Percentiles rank a stretch among this genome's conserved stretches.
These are phyloP conservation scores for Decapterus maruadsi DNA, from an alignment of 2,797 vertebrate species.

Conservation along the genomic window DNA sequence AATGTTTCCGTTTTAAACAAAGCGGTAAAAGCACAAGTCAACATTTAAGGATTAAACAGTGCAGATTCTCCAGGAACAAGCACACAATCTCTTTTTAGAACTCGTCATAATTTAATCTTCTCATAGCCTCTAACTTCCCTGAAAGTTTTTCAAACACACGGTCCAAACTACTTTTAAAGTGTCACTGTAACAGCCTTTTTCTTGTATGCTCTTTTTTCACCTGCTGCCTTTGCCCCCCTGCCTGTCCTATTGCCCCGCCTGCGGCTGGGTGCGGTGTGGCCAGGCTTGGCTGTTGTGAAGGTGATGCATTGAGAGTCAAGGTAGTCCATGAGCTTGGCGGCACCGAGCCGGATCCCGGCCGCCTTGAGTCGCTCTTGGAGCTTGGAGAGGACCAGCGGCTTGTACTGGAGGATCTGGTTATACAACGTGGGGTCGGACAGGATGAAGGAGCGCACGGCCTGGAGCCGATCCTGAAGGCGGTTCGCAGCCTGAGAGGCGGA, in stretches of 20 bases:
- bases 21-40: background rate
- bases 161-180: slow-evolving; percentile 23
- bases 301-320: slow-evolving; percentile 95
- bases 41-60: background rate
- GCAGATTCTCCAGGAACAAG: background rate
- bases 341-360: slow-evolving; percentile 88
- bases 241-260: slow-evolving; percentile 57
- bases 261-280: slow-evolving; percentile 53
- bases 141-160: background rate
- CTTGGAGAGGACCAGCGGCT: slow-evolving; percentile 90
- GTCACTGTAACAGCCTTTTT: slow-evolving; percentile 9
- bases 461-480: slow-evolving; percentile 80
- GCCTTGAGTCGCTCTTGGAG: slow-evolving; percentile 88
- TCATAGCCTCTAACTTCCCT: background rate
- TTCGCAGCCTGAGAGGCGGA: slow-evolving; percentile 86
- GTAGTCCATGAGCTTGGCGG: slow-evolving; percentile 90
- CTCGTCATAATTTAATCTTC: slow-evolving; percentile 3
- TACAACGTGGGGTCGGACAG: slow-evolving; percentile 85
- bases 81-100: background rate
- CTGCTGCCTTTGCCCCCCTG: slow-evolving; percentile 31
- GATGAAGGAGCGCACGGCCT: slow-evolving; percentile 88
- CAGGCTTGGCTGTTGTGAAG: slow-evolving; percentile 90
- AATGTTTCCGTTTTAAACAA: slow-evolving; percentile 15
- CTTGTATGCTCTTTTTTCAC: slow-evolving; percentile 1
- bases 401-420: slow-evolving; percentile 89